Base-by-base conservation (phyloP, 92 coral and sea anemone species). In the Heteractis magnifica region DNA sequence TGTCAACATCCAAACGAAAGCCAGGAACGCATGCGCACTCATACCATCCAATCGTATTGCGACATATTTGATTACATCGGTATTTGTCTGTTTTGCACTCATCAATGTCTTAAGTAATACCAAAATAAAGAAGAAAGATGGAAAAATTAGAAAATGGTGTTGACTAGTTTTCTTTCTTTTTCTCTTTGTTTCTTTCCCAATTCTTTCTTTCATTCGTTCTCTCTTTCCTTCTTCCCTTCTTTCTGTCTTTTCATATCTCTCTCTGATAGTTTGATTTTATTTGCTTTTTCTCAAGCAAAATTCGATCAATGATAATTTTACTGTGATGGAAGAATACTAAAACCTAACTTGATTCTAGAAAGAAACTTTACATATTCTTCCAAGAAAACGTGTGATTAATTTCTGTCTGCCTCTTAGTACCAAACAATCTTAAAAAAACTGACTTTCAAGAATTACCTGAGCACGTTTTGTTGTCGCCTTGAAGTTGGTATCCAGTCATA, bases 181-280 rank as follows among this genome's bases (percentile, higher is more conserved):
- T 85, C 0, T 0, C 6, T 11, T 26, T 20, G 51, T 82, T 81
- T 44, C 15, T 15, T 68, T 26, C 1, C 34, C 34, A 26, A 1
- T 26, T 26, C 34, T 26, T 26, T 26, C 34, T 26, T 26, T 26
- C 34, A 81, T 70, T 62, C 87, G 65, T 84, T 80, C 77, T 53
- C 88, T 81, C 79, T 86, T 86, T 23, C 89, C 89, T 65, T 89
- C 90, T 52, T 82, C 83, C 20, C 92, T 90, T 58, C 87, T n/a
- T 15, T 26, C 34, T 26, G 34, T 26, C 1, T 26, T 26, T 26
- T 26, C 34, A 26, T n/a, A n/a, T n/a, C n/a, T 26, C 34, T 26
- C 34, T 26, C 34, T 0, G 34, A 26, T 26, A 26, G 34, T 26
- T 26, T 26, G 34, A 1, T 26, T 26, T 26, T 26, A 26, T 26